Conservation (phyloP, 2,797 vertebrate genomes). For the Acrossocheilus wenchowensis region DNA sequence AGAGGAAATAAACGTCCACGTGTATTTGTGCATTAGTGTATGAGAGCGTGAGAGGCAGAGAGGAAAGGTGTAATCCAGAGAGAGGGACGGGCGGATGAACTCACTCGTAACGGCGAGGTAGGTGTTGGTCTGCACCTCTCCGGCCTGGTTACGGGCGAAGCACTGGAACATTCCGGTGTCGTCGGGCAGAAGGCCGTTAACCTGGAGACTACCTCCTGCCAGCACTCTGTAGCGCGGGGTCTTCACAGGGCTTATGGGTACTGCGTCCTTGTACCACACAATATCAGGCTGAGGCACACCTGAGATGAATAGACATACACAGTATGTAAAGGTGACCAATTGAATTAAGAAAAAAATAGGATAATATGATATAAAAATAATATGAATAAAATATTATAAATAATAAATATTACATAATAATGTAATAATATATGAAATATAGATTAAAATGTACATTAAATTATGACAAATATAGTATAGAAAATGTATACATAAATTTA, state of each 20-base stretch:
- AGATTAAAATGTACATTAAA: neutral
- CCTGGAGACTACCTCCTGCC: slow-evolving; percentile 87
- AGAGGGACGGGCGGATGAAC: slow-evolving; percentile 61
- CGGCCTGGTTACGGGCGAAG: slow-evolving; percentile 89
- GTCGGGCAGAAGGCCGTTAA: slow-evolving; percentile 90
- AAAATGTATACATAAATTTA: neutral
- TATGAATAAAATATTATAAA: neutral
- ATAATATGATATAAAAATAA: neutral
- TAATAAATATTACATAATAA: neutral
- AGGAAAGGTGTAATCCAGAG: neutral
- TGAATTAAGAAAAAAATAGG: neutral
- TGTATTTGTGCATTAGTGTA: slow-evolving; percentile 33
- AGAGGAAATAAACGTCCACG: slow-evolving; percentile 19
- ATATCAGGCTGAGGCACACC: slow-evolving; percentile 89
- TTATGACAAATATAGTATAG: neutral
- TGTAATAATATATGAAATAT: neutral
- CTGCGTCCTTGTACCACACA: slow-evolving; percentile 94
- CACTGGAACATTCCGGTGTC: slow-evolving; percentile 99
- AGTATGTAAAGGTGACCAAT: neutral
- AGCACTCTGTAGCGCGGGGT: slow-evolving; percentile 88
- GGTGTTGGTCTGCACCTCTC: slow-evolving; percentile 95
- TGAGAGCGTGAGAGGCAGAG: slow-evolving; percentile 39
- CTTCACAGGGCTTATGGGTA: slow-evolving; percentile 83
- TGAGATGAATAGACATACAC: slow-evolving; percentile 61
- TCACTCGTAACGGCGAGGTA: slow-evolving; percentile 97